Base-by-base conservation (phyloP, 1,140 invertebrate species). In the Drosophila tropicalis region DNA sequence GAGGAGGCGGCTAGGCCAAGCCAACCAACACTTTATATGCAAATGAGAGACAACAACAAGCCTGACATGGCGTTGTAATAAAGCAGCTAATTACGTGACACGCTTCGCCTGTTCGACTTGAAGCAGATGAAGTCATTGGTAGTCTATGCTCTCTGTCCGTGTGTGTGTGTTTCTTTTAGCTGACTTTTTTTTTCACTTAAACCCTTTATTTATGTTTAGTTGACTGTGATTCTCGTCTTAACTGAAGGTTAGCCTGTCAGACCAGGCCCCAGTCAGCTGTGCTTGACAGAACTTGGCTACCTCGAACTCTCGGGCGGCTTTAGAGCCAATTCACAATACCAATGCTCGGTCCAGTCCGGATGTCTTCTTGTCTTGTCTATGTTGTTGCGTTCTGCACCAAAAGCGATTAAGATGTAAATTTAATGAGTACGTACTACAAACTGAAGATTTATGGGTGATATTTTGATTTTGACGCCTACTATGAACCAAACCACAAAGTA, bases 361-460 rank as follows among this genome's bases (percentile, higher is more conserved):
- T 87, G 83, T 74, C 83, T 87, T 83, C 67, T 76, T 68, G 22
- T 51, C 15, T 47, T 15, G 6, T 17, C 15, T 89, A 72, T 74
- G 83, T 86, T 87, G 62, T 76, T 68, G n/a, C 44, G 62, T 66
- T 70, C 76, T 79, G 67, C 70, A 64, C 72, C 62, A 79, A 81
- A 76, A 72, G 63, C 84, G 72, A 83, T 89, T 89, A 83, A 80
- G 72, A 87, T 87, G 83, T 89, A 89, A 87, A 87, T 83, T 89
- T 70, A 83, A 87, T 81, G 83, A 72, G 55, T 44, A 70, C 55
- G 65, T 77, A 76, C 68, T 51, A 63, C 22, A 15, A 79, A 84
- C 54, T 22, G 15, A 60, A 70, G 76, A 85, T 85, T 85, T 86
- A 85, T 85, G 75, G 62, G 65, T 72, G 54, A 81, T 85, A 81